Base-by-base conservation (phyloP, 2,797 vertebrate species). In the Syngnathus rostellatus region DNA sequence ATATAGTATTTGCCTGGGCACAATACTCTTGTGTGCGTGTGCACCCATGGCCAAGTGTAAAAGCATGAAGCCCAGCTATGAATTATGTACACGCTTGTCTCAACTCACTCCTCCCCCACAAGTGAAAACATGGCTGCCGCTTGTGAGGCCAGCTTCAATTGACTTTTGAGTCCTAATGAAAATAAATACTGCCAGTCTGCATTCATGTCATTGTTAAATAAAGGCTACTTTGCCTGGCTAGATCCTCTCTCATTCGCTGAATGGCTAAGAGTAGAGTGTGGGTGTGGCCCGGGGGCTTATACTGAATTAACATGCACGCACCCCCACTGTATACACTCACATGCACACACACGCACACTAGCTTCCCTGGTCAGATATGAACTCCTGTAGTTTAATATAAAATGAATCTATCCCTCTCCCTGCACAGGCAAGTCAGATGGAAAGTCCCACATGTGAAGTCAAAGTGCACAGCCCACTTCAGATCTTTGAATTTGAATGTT, bases 281-380 rank as follows among this genome's bases (percentile, higher is more conserved):
- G 85, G 84, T 82, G 85, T 74, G 82, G 84, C 85, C 84, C 77
- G 62, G 76, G 81, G 84, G 81, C 76, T 80, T 73, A 73, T 76
- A 84, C 77, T 74, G 79, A 82, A 80, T 81, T 81, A 74, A 82
- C 82, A 85, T 84, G 81, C 85, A 85, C 73, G 83, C 85, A 80
- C 83, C 74, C 78, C 75, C 74, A 74, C 73, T 74, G 43, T 72
- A 71, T 73, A 75, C 50, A 66, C 64, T 46, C 39, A 16, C 48
- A 46, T 61, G 41, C 68, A 63, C 66, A 63, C 66, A 72, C 63
- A 68, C 63, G 53, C n/a, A 59, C 72, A 64, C 64, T 60, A 80
- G 71, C 72, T 71, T 84, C 76, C 77, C 76, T 81, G 77, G 63
- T 84, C 68, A 72, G 77, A 81, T 75, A 74, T 71, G 68, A 82